Evolutionary conservation across 2,888 invertebrate species (phyloP).

Genomic region (Peribatodes rhomboidaria): DNA sequence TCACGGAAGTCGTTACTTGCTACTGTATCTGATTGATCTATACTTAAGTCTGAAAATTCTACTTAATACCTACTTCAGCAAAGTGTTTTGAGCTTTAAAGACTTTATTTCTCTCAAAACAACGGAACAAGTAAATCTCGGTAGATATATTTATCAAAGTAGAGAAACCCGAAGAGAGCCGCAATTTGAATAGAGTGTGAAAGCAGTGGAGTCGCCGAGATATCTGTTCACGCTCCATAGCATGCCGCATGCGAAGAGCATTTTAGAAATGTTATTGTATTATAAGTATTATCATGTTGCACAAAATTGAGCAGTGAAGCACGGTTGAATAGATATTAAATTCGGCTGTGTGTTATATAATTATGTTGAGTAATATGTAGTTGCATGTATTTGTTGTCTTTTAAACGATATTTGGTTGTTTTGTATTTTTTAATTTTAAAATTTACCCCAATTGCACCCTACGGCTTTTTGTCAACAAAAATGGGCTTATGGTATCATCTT

Average conservation of each 20-base stretch:
- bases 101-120: background rate
- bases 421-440: no score
- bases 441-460: no score
- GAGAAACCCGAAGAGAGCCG: background rate
- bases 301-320: background rate
- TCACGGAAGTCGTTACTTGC: no score
- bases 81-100: background rate
- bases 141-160: slow-evolving; percentile 8
- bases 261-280: background rate
- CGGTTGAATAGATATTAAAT: no score
- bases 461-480: no score
- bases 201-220: background rate
- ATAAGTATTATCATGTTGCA: background rate
- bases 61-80: background rate
- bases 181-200: slow-evolving; percentile 2
- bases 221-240: background rate
- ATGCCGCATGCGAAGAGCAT: background rate
- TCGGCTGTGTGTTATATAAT: no score
- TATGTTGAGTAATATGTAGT: no score
- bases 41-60: background rate
- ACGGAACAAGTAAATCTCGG: background rate
- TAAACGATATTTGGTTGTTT: no score
- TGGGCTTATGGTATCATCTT: background rate
- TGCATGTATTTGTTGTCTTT: no score
- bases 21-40: no score